Evolutionary conservation across 1,140 invertebrate genomes (phyloP), one percentile per base, ranked within the genome.

Genomic region (Anthonomus grandis): DNA sequence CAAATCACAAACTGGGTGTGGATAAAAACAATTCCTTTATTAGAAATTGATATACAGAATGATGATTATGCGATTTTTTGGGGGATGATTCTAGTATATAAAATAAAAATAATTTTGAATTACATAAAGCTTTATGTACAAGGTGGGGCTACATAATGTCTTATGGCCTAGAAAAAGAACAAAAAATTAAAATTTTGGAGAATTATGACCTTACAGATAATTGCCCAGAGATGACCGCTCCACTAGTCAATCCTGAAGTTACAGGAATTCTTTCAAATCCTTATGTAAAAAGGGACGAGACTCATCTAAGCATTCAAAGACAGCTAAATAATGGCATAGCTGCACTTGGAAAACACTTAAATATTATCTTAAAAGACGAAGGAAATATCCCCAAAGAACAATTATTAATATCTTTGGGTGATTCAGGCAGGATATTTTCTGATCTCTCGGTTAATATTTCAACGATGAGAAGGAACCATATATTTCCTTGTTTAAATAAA

Each of bases 341-440:
- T 12, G 37, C 37, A 12, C 37, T 5, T 39, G 13, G 37, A 39
- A 6, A 13, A 39, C 9, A 4, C 9, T 13, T 39, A 5, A 5
- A 39, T 39, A 13, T 39, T 5, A 39, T 6, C 6, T 13, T 13
- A 6, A 4, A 39, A 17, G 37, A 39, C 15, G 17, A 39, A 15
- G 37, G 15, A 6, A 39, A 17, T 15, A 39, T 39, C 37, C 37
- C 37, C 15, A 5, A 39, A 39, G 37, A 39, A 39, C 5, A 5
- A 39, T n/a, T 13, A 39, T 17, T 39, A 39, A 39, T 15, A n/a
- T 39, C 5, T 39, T 39, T 39, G 37, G 37, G 37, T 13, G 37
- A 39, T 39, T 39, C 5, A 39, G 37, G 37, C 17, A 39, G 37
- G 37, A 39, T 39, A n/a, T 17, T 39, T 39, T 39, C 9, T 39